Evolutionary conservation across 2,888 invertebrate genomes (phyloP).

Genomic region (Halictus quadricinctus): DNA sequence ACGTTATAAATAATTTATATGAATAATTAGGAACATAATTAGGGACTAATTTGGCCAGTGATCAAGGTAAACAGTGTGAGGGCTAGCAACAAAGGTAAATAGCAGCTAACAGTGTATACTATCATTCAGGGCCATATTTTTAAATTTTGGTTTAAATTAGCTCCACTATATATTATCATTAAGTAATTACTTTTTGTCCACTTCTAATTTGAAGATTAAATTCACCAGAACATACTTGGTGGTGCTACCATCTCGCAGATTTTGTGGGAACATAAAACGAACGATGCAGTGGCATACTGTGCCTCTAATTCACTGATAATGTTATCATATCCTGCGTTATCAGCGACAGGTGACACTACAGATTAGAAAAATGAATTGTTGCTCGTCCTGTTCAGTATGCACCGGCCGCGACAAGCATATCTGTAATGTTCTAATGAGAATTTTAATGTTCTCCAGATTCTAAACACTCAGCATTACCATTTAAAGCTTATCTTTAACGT

Average conservation of each 20-base stretch:
- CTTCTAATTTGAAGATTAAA: neutral
- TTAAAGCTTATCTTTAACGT: neutral
- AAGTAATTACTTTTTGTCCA: neutral
- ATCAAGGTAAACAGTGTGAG: too few relatives aligned
- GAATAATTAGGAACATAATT: neutral
- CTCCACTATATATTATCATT: neutral
- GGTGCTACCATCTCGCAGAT: too few relatives aligned
- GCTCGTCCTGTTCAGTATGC: neutral
- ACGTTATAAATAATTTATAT: neutral
- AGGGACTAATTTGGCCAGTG: too few relatives aligned
- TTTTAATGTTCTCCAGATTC: neutral
- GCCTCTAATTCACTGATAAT: neutral
- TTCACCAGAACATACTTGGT: neutral
- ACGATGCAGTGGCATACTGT: too few relatives aligned
- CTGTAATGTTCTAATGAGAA: neutral
- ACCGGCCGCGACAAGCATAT: neutral
- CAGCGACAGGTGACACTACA: slow-evolving; percentile 28
- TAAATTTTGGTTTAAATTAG: neutral
- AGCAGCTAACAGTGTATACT: neutral
- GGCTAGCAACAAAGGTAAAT: neutral
- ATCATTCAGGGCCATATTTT: neutral
- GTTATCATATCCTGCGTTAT: slow-evolving; percentile 19
- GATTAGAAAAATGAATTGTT: neutral
- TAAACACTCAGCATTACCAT: neutral
- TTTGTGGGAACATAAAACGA: neutral